phyloP scores from a whole-genome alignment of 2,797 vertebrate genomes.

The Liasis olivaceus region DNA sequence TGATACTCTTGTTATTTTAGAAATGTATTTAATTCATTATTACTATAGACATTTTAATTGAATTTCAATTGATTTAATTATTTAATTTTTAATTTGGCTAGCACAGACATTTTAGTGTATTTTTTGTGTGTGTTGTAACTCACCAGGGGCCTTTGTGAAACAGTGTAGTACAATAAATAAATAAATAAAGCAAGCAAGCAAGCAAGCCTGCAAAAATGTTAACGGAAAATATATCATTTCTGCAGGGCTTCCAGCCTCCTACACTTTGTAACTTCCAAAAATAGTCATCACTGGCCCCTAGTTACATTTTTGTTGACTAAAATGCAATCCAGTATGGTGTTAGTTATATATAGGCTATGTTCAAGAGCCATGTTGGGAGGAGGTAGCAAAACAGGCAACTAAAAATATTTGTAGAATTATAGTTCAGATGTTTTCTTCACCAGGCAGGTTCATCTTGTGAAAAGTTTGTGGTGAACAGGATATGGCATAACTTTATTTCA shows the following conservation, averaged over 20 bases:
- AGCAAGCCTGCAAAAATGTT: background rate
- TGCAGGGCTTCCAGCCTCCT: conserved; percentile 42
- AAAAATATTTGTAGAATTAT: background rate
- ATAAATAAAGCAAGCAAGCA: conserved; percentile 12
- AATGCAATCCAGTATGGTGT: background rate
- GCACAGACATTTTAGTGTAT: background rate
- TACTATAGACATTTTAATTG: background rate
- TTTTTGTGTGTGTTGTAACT: background rate
- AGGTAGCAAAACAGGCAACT: background rate
- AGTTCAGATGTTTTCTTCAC: background rate
- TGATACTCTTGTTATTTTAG: background rate
- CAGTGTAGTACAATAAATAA: background rate
- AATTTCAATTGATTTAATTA: background rate
- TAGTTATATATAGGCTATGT: background rate
- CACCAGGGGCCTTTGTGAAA: background rate
- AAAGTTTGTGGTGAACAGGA: background rate
- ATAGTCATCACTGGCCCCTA: background rate
- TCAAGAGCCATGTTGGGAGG: background rate
- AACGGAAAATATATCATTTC: conserved; percentile 34
- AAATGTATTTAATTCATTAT: background rate
- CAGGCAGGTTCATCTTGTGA: background rate
- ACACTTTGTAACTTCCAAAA: conserved; percentile 47
- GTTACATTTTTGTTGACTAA: background rate
- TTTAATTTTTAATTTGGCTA: background rate
- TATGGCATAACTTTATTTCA: background rate